Base-by-base conservation (phyloP, 2,888 invertebrate species). In the Nasonia oneida region DNA sequence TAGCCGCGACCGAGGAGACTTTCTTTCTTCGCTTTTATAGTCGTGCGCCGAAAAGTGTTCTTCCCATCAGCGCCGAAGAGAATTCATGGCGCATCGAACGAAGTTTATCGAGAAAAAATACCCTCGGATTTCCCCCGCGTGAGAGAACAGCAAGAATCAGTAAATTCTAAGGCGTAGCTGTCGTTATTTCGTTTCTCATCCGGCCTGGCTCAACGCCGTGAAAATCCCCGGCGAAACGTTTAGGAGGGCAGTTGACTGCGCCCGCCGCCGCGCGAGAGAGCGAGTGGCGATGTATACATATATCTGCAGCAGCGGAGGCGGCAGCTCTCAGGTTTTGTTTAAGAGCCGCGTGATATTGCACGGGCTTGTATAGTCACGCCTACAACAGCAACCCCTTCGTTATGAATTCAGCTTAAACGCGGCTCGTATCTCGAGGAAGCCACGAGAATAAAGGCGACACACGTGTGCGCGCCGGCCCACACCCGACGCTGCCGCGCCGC, bases 331-430 rank as follows among this genome's bases (percentile, higher is more conserved):
- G 29, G 67, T 67, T 67, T 82, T 67, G 75, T 81, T 47, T 57
- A 64, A 78, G 70, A 76, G 37, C 37, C 76, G 76, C 76, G 47
- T 53, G 70, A 83, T 83, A 78, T 78, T 73, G 47, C 71, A 50
- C 23, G 37, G 23, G 73, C 42, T 33, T 70, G 67, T 73, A 23
- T 23, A 42, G 71, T 39, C 42, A 42, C 47, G 64, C 42, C 10
- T 47, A 39, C 64, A 53, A 18, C 53, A 12, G 76, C 70, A 61
- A 71, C 77, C 75, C 57, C 75, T 79, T 80, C 79, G 74, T 84
- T 84, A 84, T 64, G 84, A 79, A 84, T 84, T 84, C 74, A 84
- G 78, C 75, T 84, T 84, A 80, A 80, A 80, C 74, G 47, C 67
- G 84, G 15, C 73, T 73, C 77, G 71, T 83, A 78, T 73, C 77